Percentiles rank a stretch among this genome's conserved stretches.
phyloP scores from a whole-genome alignment of 1,140 invertebrate species.

The Liolophura sinensis region DNA sequence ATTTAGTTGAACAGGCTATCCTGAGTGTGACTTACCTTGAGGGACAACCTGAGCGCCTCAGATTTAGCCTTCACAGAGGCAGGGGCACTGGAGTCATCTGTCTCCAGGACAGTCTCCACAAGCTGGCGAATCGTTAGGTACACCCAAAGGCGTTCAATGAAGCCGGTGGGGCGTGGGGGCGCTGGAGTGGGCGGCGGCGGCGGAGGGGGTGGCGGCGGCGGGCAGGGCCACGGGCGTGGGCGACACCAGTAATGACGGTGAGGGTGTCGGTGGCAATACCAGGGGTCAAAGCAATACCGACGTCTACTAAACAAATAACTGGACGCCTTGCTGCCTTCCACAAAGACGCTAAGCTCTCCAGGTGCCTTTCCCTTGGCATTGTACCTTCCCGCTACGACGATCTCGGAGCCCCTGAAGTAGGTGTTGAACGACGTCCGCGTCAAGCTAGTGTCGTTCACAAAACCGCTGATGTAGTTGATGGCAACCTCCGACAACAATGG shows the following conservation, averaged over 20 bases:
- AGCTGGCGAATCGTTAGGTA: conserved; percentile 71
- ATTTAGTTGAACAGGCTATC: too few relatives aligned
- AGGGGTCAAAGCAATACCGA: too few relatives aligned
- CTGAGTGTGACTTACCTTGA: conserved; percentile 41
- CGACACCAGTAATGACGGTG: too few relatives aligned
- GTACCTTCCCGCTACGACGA: conserved; percentile 33
- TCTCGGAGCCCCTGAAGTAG: conserved; percentile 30
- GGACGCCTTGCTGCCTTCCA: too few relatives aligned
- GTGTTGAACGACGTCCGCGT: conserved; percentile 28
- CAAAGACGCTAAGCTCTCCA: too few relatives aligned
- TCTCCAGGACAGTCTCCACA: conserved; percentile 56
- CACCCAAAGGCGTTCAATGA: conserved; percentile 71
- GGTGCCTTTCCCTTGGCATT: too few relatives aligned
- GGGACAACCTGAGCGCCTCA: conserved; percentile 28
- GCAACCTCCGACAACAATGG: conserved; percentile 69
- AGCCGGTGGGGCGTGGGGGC: background rate
- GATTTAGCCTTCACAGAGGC: conserved; percentile 17
- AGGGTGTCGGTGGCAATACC: too few relatives aligned
- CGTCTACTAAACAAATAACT: too few relatives aligned
- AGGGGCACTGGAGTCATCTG: background rate
- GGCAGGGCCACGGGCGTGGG: too few relatives aligned
- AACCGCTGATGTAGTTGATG: conserved; percentile 63
- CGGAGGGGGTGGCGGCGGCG: too few relatives aligned
- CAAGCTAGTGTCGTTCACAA: conserved; percentile 30
- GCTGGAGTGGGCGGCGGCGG: too few relatives aligned